Evolutionary conservation across 2,113 vertebrate genomes (phyloP).

Genomic region (Donacobius atricapilla): DNA sequence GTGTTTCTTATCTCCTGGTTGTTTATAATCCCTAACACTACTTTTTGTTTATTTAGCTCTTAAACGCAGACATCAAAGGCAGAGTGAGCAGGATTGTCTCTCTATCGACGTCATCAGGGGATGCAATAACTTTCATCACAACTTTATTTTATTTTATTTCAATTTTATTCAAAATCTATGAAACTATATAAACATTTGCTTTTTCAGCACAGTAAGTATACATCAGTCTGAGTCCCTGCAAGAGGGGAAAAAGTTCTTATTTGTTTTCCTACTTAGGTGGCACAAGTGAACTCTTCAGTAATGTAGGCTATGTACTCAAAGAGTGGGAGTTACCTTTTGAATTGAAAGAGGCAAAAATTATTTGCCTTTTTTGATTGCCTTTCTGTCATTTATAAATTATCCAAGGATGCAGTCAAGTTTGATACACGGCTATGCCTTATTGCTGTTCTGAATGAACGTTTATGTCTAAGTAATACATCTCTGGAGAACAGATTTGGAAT

Average conservation of each 20-base stretch:
- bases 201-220: neutral
- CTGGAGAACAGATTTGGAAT: slow-evolving; percentile 5
- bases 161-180: neutral
- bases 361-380: neutral
- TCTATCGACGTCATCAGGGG: neutral
- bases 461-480: neutral
- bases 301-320: neutral
- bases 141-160: neutral
- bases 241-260: neutral
- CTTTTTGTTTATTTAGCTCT: neutral
- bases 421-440: neutral
- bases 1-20: neutral
- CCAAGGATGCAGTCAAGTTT: neutral
- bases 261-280: neutral
- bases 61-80: neutral
- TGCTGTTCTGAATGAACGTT: slow-evolving; percentile 17
- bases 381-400: slow-evolving; percentile 9
- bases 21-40: neutral
- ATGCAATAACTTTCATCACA: neutral
- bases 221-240: neutral
- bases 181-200: neutral
- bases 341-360: neutral
- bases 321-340: neutral
- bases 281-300: neutral
- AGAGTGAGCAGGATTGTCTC: accelerated